Percentiles rank a stretch among this genome's conserved stretches.
Conservation (phyloP, 2,113 vertebrate species). For the Drymodes brunneopygia region DNA sequence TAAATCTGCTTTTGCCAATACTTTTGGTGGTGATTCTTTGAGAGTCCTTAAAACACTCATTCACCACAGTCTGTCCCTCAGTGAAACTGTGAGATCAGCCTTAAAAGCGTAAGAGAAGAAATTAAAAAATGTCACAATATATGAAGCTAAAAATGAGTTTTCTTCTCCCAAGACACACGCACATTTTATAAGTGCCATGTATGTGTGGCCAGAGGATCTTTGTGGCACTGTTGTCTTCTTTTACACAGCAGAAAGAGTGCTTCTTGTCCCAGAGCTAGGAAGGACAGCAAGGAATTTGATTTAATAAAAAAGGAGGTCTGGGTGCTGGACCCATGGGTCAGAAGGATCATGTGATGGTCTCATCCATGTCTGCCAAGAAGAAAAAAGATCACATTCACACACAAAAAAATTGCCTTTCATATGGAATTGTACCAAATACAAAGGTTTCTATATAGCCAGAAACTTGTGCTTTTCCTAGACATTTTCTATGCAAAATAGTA, state of each 20-base stretch:
- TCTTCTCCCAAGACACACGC: neutral
- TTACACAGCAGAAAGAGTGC: neutral
- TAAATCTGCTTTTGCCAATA: neutral
- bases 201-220: neutral
- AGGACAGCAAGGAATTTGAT: neutral
- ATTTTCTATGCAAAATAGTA: neutral
- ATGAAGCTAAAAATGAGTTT: neutral
- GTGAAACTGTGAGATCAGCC: neutral
- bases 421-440: neutral
- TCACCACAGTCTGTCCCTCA: neutral
- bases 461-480: neutral
- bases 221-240: neutral
- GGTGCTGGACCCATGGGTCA: neutral
- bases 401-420: neutral
- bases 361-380: neutral
- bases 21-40: neutral
- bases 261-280: neutral
- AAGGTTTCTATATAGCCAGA: neutral
- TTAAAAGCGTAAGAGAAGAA: neutral
- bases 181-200: neutral
- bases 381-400: neutral
- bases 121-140: neutral
- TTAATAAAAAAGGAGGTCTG: neutral
- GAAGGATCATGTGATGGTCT: neutral
- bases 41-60: neutral